Base-by-base conservation (phyloP, 2,797 vertebrate species). In the Thalassophryne amazonica region DNA sequence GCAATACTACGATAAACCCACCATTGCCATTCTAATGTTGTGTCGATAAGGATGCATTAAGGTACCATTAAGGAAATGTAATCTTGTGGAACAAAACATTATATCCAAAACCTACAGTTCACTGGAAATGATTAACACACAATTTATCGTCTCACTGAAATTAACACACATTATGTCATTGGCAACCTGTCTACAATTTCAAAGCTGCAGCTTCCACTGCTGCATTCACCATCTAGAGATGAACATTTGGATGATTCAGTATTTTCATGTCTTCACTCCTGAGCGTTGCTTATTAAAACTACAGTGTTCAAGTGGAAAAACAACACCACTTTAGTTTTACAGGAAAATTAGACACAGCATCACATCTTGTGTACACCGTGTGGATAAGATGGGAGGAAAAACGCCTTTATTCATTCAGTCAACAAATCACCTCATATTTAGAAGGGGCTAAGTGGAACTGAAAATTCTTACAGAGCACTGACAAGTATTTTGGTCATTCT, bases 41-140 rank as follows among this genome's bases (percentile, higher is more conserved):
- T 7, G 21, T 12, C 53, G 16, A 51, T 35, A 32, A 62, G 66
- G 27, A 19, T 24, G 22, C 53, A 55, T 65, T 51, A 46, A 61
- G 50, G 63, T 25, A 30, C 49, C 55, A 62, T 63, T 67, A 64
- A 37, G 50, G 34, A 57, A 53, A 53, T 21, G 34, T 38, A 55
- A 59, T 51, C 32, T 62, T 49, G 73, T 48, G 52, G 59, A 79
- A 73, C 68, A 41, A 37, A 64, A 63, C 33, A 59, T 54, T 60
- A 66, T 38, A 46, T 10, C 4, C 42, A 36, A n/a, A 58, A 60
- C 29, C 67, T 47, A 27, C 23, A 41, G 40, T 41, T 39, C 25
- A 33, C 30, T 12, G 12, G 47, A 16, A 43, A 39, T 53, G 43
- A 83, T 74, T 70, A 65, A 56, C 1, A 29, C 33, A 55, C 34